Evolutionary conservation across 2,113 vertebrate species (phyloP), one percentile per base, ranked within the genome.

Genomic region (Lampris incognitus): DNA sequence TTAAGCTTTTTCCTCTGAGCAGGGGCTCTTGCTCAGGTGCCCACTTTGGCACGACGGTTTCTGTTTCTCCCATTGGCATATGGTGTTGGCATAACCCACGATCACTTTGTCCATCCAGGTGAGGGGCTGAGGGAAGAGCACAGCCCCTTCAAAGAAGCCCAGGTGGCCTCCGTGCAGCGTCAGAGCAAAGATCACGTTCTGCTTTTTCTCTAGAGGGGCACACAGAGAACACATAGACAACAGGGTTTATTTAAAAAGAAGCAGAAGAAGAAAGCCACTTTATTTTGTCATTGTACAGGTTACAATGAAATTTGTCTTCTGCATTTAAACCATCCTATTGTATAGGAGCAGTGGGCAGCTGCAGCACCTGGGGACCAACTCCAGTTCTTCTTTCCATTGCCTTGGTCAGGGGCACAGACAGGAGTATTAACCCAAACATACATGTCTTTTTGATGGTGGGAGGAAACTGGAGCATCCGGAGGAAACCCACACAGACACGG

Each of bases 21-120:
- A 94, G 65, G 91, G 76, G 64, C 80, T 72, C 83, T 88, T 79
- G 11, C 63, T 88, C 74, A 86, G 50, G 48, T 56, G 78, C n/a
- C 54, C 83, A n/a, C 90, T 96, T 95, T 0, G 97, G 94, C 98
- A 99, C 51, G 96, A 94, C 2, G 94, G 92, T 90, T 97, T 98
- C 91, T 94, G 98, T 66, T 94, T 97, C 89, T 98, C 96, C 97
- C 97, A 99, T 73, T 98, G 97, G 93, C 97, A 99, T 55, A 99
- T 95, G 88, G 97, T 93, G 3, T 98, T 95, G 88, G 97, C 92
- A 37, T 98, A 99, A 70, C 96, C 95, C 81, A 99, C 96, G 49
- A 99, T 96, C 37, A 99, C 96, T 92, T 99, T 99, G 93, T 99
- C 98, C 98, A 99, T 99, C 98, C 98, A 99, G 36, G 98, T 99